Evolutionary conservation across 2,797 vertebrate species (phyloP).

Genomic region (Ptychadena robeensis): DNA sequence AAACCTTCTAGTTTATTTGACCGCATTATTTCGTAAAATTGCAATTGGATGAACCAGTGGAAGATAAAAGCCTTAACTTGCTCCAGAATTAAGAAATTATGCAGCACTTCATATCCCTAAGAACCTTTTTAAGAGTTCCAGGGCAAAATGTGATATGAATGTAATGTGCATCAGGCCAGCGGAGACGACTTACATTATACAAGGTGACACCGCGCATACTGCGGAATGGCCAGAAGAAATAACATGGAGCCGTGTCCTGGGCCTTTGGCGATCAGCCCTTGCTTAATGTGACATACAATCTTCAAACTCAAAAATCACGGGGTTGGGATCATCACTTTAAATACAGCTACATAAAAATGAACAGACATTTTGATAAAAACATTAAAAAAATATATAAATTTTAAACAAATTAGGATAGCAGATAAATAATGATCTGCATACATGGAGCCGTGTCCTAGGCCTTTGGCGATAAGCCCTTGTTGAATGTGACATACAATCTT

Average conservation of each 20-base stretch:
- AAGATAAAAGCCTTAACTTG: not conserved
- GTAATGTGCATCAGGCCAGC: not conserved
- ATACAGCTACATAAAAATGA: not conserved
- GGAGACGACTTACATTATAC: slow-evolving; percentile 18
- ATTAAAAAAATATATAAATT: too few species aligned
- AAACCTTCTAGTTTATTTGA: not conserved
- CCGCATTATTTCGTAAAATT: not conserved
- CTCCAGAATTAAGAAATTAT: slow-evolving; percentile 30
- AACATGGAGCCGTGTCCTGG: not conserved
- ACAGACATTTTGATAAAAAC: not conserved
- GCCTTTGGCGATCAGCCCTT: not conserved
- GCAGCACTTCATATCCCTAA: slow-evolving; percentile 29
- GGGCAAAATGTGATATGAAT: slow-evolving; percentile 14
- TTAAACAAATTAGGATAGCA: too few species aligned
- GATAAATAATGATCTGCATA: too few species aligned
- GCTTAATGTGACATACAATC: not conserved
- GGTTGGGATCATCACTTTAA: not conserved
- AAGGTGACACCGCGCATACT: slow-evolving; percentile 33
- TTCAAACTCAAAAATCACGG: not conserved
- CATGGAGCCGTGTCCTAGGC: not conserved
- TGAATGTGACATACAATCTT: not conserved
- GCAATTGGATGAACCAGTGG: not conserved
- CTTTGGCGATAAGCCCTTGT: not conserved
- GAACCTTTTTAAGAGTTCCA: slow-evolving; percentile 13
- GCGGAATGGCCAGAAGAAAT: slow-evolving; percentile 4